These are phyloP conservation scores for Pseudomyrmex concolor DNA, from an alignment of 1,140 invertebrate genomes.

Conservation along the genomic window DNA sequence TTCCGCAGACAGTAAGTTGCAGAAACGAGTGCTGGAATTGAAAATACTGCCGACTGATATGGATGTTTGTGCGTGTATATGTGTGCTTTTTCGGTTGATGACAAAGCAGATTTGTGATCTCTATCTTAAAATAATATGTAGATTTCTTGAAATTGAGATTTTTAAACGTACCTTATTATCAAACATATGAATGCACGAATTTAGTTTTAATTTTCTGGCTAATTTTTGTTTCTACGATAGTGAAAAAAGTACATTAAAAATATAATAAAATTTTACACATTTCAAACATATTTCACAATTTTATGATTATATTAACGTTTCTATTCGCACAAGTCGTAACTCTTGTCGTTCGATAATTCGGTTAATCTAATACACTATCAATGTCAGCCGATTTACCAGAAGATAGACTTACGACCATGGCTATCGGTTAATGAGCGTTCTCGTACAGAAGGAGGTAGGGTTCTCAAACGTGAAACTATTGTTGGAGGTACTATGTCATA, in stretches of 20 bases:
- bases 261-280: no score
- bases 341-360: conserved; percentile 30
- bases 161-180: no score
- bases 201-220: no score
- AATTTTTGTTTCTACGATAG: no score
- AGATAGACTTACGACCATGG: conserved; percentile 28
- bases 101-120: no score
- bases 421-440: conserved; percentile 25
- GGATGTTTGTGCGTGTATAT: no score
- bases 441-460: conserved; percentile 1
- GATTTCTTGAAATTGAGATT: no score
- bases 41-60: background rate
- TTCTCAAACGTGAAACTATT: conserved; percentile 38
- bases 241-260: no score
- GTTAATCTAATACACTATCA: conserved; percentile 15
- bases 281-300: no score
- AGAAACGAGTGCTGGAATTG: conserved; percentile 36
- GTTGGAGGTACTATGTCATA: conserved; percentile 45
- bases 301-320: background rate
- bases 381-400: conserved; percentile 19
- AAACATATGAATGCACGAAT: no score
- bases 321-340: background rate
- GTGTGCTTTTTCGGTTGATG: no score
- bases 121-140: no score
- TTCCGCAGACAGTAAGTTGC: conserved; percentile 22